Base-by-base conservation (phyloP, 2,113 vertebrate species). In the Leucosticte australis region DNA sequence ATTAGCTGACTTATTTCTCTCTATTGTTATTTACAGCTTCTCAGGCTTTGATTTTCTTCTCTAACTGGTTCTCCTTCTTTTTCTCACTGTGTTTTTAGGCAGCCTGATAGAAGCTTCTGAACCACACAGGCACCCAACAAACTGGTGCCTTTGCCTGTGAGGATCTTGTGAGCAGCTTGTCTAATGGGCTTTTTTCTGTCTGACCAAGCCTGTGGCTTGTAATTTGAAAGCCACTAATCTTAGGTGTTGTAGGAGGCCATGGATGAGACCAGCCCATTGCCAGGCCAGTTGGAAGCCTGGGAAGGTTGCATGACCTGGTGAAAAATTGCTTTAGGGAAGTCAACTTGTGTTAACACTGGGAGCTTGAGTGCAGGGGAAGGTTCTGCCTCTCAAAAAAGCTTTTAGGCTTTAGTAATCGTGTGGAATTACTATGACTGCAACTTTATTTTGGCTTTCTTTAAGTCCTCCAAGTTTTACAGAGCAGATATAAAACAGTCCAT, bases 1-100 rank as follows among this genome's bases (percentile, higher is more conserved):
- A 96, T 95, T 96, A 96, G 68, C 90, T 95, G 86, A 62, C 88
- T 97, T 88, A 90, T 71, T 96, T 92, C 83, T 86, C 79, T 93
- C 52, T 93, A 93, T 92, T 95, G 91, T 96, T 96, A 92, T 44
- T 94, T 94, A 80, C 83, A 95, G 80, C 91, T 93, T 97, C 96
- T 95, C 86, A 93, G 73, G 86, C 94, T 96, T 96, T 97, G 91
- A 92, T 94, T 95, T 97, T 95, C 94, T 93, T 84, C 94, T 94
- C 92, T 79, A 28, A 94, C 94, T 90, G 90, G 94, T 96, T 96
- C 92, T 95, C 47, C 93, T 69, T 41, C 96, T 93, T 86, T 92
- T 84, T 77, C 80, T 59, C 69, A 64, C 59, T 14, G 62, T 50
- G 79, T 74, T 97, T 94, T 90, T 71, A 87, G 90, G 39, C 68